A percentile compares a stretch with the other conserved stretches of the same genome.
Conservation (phyloP, 2,888 invertebrate genomes). For the Xestoiulus laeticollis region DNA sequence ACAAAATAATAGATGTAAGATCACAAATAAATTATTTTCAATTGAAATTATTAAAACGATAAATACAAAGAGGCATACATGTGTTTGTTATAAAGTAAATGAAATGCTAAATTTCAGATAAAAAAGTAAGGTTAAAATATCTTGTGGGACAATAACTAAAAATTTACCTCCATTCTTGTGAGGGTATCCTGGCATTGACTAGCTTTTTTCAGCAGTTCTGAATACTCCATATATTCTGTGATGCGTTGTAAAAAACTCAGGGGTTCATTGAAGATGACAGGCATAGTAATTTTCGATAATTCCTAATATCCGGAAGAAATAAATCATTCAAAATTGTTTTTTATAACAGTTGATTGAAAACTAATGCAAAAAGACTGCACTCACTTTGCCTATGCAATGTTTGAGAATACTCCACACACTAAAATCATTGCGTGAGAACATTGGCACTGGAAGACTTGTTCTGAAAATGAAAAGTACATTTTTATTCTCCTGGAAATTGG, state of each 20-base stretch:
- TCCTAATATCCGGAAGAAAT: conserved; percentile 67
- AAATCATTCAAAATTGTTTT: conserved; percentile 31
- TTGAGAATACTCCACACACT: conserved; percentile 91
- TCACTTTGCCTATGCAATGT: conserved; percentile 77
- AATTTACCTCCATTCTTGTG: conserved; percentile 78
- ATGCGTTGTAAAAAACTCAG: conserved; percentile 93
- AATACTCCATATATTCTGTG: conserved; percentile 94
- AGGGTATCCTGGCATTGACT: conserved; percentile 80
- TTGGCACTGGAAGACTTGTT: conserved; percentile 64
- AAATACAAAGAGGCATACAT: too few relatives aligned
- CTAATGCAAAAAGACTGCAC: conserved; percentile 50
- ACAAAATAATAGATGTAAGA: too few relatives aligned
- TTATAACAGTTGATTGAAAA: neutral
- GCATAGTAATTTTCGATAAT: conserved; percentile 95
- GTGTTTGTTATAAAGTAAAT: too few relatives aligned
- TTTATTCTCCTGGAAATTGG: too few relatives aligned
- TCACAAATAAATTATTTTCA: too few relatives aligned
- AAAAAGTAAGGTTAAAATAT: neutral
- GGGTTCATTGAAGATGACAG: conserved; percentile 95
- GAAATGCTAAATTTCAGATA: too few relatives aligned
- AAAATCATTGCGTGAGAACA: conserved; percentile 74
- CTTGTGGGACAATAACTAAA: neutral
- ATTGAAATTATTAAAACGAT: too few relatives aligned
- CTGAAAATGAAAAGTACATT: conserved; percentile 59
- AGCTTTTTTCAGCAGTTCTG: conserved; percentile 78